A percentile compares a stretch with the other conserved stretches of the same genome.
These are phyloP conservation scores for Incurvaria masculella DNA, from an alignment of 2,888 invertebrate species.

Conservation along the genomic window DNA sequence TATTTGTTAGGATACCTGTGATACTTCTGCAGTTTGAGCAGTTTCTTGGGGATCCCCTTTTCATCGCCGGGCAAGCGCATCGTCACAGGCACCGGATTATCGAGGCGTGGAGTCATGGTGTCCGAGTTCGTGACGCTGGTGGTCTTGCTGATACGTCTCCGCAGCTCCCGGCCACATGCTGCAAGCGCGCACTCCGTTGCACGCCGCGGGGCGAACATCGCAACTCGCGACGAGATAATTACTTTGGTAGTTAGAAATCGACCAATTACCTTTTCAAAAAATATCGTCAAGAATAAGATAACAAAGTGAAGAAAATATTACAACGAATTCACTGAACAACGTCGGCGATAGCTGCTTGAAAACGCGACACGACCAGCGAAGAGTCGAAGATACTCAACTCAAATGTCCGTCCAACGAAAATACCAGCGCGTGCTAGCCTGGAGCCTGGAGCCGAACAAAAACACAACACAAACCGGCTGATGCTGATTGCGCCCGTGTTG, in stretches of 20 bases:
- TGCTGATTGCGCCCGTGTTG: conserved; percentile 3
- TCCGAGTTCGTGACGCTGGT: conserved; percentile 60
- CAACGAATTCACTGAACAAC: too few species aligned
- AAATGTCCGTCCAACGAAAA: too few species aligned
- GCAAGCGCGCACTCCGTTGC: conserved; percentile 39
- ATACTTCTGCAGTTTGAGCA: conserved; percentile 54
- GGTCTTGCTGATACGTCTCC: conserved; percentile 58
- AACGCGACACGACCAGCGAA: too few species aligned
- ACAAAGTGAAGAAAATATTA: too few species aligned
- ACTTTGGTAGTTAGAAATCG: too few species aligned
- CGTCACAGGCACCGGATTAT: conserved; percentile 31
- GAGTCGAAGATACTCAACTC: too few species aligned
- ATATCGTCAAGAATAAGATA: too few species aligned
- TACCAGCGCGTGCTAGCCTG: conserved; percentile 2
- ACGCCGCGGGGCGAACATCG: conserved; percentile 42
- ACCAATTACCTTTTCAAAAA: too few species aligned
- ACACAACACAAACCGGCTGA: neutral
- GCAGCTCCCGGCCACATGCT: conserved; percentile 42
- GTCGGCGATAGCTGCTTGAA: too few species aligned
- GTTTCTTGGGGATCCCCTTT: conserved; percentile 36
- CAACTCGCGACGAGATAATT: too few species aligned
- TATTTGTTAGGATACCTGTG: too few species aligned
- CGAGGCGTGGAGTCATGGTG: conserved; percentile 51
- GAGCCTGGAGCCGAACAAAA: neutral
- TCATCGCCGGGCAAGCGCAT: conserved; percentile 27